Evolutionary conservation across 2,888 invertebrate species (phyloP), one percentile per base, ranked within the genome.

Genomic region (Cyrtodaria siliqua): DNA sequence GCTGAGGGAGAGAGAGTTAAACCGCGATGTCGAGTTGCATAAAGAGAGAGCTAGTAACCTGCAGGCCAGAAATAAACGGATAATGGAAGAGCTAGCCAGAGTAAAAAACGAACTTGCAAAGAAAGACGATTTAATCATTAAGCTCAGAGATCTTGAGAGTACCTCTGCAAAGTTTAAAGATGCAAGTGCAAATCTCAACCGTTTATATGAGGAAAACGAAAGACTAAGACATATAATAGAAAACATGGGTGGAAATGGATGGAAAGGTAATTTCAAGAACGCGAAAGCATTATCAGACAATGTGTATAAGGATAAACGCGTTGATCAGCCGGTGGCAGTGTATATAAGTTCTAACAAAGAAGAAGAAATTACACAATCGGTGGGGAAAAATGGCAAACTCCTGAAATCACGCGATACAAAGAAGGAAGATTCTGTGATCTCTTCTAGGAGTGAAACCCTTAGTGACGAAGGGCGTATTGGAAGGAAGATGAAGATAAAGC

Each of bases 141-240:
- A 77, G 49, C 56, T 80, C 14, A 61, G 69, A 23, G 76, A 63
- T 16, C 38, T 80, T 9, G 76, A 80, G 44, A 59, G 53, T 8
- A 61, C 73, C 2, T 49, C 66, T 6, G 52, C 57, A 18, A 80
- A 76, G 33, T 50, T 59, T 23, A 77, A 74, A 60, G 76, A 77
- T 67, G 70, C 73, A 33, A 56, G 57, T 16, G 50, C 52, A 38
- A 77, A 80, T 42, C 49, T 67, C 9, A n/a, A 27, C 18, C 56
- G 73, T 18, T 24, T 80, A 6, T 69, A 74, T 56, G 80, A 80
- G 26, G 80, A 77, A 62, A 80, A 80, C 38, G 73, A 73, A 47
- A 55, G 80, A 14, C 55, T 74, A 12, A 42, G 80, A 23, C 64
- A 70, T 23, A 27, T 73, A 16, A 14, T 80, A 50, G 80, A 80